Conservation (phyloP, 2,888 invertebrate genomes). For the Drosophila formosana region DNA sequence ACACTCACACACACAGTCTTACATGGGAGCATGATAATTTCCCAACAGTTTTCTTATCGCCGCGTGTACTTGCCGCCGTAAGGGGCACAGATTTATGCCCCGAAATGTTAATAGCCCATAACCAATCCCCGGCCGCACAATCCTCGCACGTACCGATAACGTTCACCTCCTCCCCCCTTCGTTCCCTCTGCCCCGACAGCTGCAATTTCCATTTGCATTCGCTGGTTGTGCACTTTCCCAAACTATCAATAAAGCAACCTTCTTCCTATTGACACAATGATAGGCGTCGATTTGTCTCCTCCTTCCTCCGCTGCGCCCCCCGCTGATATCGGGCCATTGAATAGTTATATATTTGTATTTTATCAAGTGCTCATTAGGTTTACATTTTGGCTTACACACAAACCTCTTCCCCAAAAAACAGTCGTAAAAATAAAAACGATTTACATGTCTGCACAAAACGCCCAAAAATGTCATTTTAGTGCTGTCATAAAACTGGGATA, state of each 20-base stretch:
- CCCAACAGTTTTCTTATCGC: conserved; percentile 47
- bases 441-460: conserved; percentile 3
- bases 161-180: background rate
- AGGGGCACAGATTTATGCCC: conserved; percentile 70
- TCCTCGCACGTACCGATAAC: conserved; percentile 53
- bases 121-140: conserved; percentile 69
- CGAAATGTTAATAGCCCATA: conserved; percentile 75
- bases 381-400: background rate
- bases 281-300: conserved; percentile 49
- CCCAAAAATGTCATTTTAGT: conserved; percentile 6
- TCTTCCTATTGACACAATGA: conserved; percentile 46
- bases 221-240: conserved; percentile 12
- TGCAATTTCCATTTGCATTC: conserved; percentile 41
- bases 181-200: conserved; percentile 10
- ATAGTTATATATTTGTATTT: conserved; percentile 26
- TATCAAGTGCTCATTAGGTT: conserved; percentile 20
- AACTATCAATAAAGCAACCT: conserved; percentile 16
- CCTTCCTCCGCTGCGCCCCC: background rate
- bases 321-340: conserved; percentile 6
- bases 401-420: conserved; percentile 6
- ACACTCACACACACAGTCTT: conserved; percentile 1
- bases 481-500: conserved; percentile 14
- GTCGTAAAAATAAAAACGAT: conserved; percentile 3
- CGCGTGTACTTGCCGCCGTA: conserved; percentile 39
- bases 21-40: conserved; percentile 25